phyloP scores from a whole-genome alignment of 2,113 vertebrate genomes.

The Myocastor coypus region DNA sequence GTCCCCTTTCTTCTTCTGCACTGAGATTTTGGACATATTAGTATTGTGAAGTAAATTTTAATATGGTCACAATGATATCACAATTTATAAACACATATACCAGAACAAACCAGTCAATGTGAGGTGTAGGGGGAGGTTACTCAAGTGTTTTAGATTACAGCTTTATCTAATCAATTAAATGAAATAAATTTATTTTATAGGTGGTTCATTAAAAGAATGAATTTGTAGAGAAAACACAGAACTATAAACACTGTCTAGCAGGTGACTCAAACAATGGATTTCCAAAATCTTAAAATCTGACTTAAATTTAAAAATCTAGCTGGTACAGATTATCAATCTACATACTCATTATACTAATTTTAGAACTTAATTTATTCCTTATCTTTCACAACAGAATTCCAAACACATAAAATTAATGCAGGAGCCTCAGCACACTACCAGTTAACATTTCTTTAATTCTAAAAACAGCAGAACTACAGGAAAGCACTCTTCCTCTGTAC shows the following conservation, averaged over 20 bases:
- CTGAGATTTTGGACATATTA: constrained; percentile 69
- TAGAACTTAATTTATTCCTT: constrained; percentile 69
- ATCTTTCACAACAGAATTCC: constrained; percentile 70
- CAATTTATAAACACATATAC: constrained; percentile 56
- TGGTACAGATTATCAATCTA: constrained; percentile 63
- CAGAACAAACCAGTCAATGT: constrained; percentile 63
- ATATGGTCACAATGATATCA: constrained; percentile 68
- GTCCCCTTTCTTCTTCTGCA: constrained; percentile 33
- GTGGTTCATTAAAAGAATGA: constrained; percentile 63
- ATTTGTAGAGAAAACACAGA: constrained; percentile 59
- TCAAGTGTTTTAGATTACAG: constrained; percentile 55
- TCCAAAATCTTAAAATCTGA: constrained; percentile 53
- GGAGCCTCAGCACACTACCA: constrained; percentile 67
- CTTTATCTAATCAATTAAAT: constrained; percentile 78
- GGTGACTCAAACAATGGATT: constrained; percentile 29
- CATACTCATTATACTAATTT: constrained; percentile 62
- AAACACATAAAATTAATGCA: constrained; percentile 72
- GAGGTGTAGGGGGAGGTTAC: background rate
- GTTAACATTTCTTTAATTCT: constrained; percentile 46
- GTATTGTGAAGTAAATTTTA: constrained; percentile 65
- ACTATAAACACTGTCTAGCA: constrained; percentile 64
- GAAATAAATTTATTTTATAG: constrained; percentile 72
- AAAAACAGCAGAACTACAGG: constrained; percentile 55
- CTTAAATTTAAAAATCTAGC: constrained; percentile 50
- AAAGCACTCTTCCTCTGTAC: constrained; percentile 48